Conservation (phyloP, 2,797 vertebrate species). For the Zenarchopterus dispar region DNA sequence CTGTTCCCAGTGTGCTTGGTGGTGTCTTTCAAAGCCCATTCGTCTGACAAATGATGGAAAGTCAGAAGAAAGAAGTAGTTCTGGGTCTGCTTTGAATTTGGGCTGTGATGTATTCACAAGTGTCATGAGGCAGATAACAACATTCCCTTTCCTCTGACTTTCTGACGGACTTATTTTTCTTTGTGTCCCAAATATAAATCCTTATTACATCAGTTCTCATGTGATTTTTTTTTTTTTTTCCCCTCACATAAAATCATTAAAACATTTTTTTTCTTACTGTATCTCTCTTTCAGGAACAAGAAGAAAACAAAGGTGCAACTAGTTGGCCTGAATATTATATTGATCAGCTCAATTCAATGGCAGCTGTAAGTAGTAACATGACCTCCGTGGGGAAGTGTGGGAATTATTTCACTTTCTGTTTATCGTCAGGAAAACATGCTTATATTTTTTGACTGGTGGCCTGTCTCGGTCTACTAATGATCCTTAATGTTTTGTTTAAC, state of each 20-base stretch:
- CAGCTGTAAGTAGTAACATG: slow-evolving; percentile 89
- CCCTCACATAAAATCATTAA: too few relatives aligned
- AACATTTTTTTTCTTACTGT: too few relatives aligned
- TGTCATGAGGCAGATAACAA: slow-evolving; percentile 22
- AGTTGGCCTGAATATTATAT: slow-evolving; percentile 99
- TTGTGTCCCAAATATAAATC: slow-evolving; percentile 7
- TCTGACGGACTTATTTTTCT: background rate
- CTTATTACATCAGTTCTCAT: background rate
- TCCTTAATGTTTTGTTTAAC: slow-evolving; percentile 30
- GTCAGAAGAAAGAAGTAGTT: slow-evolving; percentile 11
- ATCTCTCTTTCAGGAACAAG: slow-evolving; percentile 88
- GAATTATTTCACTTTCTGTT: too few relatives aligned
- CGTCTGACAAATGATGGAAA: slow-evolving; percentile 25
- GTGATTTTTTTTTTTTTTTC: background rate
- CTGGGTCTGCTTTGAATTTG: slow-evolving; percentile 25
- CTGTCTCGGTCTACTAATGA: slow-evolving; percentile 4
- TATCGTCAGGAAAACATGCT: too few relatives aligned
- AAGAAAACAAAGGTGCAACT: slow-evolving; percentile 98
- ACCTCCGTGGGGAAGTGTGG: background rate
- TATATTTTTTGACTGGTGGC: too few relatives aligned
- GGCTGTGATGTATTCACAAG: slow-evolving; percentile 36
- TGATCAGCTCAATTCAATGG: slow-evolving; percentile 98
- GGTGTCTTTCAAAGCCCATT: slow-evolving; percentile 28
- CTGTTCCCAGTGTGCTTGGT: slow-evolving; percentile 34
- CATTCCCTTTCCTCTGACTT: slow-evolving; percentile 22